Conservation (phyloP, 1,140 invertebrate genomes). For the Calliopsis andreniformis region DNA sequence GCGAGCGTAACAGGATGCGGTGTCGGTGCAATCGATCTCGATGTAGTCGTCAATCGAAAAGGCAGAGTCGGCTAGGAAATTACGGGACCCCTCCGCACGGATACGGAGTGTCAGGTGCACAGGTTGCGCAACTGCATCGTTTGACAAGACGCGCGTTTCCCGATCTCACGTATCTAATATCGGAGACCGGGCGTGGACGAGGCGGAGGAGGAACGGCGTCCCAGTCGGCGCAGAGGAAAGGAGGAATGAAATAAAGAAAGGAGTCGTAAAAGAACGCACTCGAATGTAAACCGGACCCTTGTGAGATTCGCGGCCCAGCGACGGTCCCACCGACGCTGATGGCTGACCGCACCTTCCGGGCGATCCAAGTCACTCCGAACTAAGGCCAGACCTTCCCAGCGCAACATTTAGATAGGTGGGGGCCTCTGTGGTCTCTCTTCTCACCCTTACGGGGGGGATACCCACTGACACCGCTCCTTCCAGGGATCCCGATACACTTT, state of each 20-base stretch:
- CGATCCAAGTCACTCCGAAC: slow-evolving; percentile 58
- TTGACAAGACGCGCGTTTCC: slow-evolving; percentile 53
- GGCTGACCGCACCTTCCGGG: slow-evolving; percentile 80
- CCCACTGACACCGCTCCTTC: not conserved
- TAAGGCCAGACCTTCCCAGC: slow-evolving; percentile 41
- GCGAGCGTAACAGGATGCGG: slow-evolving; percentile 40
- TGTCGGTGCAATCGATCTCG: slow-evolving; percentile 38
- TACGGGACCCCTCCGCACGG: slow-evolving; percentile 35
- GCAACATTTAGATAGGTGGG: slow-evolving; percentile 48
- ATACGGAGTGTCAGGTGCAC: slow-evolving; percentile 46
- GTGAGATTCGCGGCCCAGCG: slow-evolving; percentile 79
- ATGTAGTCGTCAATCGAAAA: slow-evolving; percentile 34
- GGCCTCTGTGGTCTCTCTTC: not conserved
- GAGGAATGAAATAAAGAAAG: slow-evolving; percentile 66
- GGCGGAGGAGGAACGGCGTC: slow-evolving; percentile 18
- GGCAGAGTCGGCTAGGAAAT: slow-evolving; percentile 57
- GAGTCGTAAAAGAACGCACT: slow-evolving; percentile 72
- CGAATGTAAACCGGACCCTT: slow-evolving; percentile 81
- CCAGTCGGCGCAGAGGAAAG: slow-evolving; percentile 31
- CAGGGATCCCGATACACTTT: slow-evolving; percentile 30
- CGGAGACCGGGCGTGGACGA: slow-evolving; percentile 11
- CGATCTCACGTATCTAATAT: slow-evolving; percentile 67
- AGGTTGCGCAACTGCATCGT: slow-evolving; percentile 62
- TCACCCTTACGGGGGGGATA: not conserved
- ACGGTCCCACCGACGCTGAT: slow-evolving; percentile 79